Evolutionary conservation across 1,140 invertebrate genomes (phyloP).

Genomic region (Drosophila equinoxialis): DNA sequence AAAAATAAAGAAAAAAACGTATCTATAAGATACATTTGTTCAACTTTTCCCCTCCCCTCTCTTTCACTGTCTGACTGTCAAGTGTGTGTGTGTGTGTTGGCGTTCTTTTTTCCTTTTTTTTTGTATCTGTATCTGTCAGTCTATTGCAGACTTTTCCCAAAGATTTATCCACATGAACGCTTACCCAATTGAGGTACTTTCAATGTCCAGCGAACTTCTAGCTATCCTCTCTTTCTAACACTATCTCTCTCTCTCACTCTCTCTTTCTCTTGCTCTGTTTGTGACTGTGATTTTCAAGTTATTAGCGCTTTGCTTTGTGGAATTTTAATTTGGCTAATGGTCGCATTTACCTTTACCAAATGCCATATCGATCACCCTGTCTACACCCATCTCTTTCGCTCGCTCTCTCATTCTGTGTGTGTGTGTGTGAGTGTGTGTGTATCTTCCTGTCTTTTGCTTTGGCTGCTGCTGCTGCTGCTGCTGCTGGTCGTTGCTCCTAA

Average conservation of each 20-base stretch:
- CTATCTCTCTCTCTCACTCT: not conserved
- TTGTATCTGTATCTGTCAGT: constrained; percentile 7
- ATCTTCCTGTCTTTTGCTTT: constrained; percentile 25
- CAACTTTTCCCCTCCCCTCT: constrained; percentile 35
- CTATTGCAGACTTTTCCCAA: constrained; percentile 40
- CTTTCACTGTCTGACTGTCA: constrained; percentile 9
- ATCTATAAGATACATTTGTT: constrained; percentile 56
- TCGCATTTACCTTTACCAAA: not conserved
- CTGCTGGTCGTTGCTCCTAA: constrained; percentile 61
- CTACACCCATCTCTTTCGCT: constrained; percentile 1
- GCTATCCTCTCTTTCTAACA: not conserved
- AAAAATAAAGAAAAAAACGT: constrained; percentile 21
- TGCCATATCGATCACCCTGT: constrained; percentile 4
- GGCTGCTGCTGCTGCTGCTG: not conserved
- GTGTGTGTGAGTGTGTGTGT: too few species aligned
- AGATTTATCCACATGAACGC: constrained; percentile 72
- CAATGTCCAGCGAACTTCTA: not conserved
- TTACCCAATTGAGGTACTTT: constrained; percentile 54
- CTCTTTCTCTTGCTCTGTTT: constrained; percentile 23
- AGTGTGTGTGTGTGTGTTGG: constrained; percentile 18
- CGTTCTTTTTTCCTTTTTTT: not conserved
- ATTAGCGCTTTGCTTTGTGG: constrained; percentile 60
- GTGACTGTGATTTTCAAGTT: constrained; percentile 55
- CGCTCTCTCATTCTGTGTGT: constrained; percentile 4
- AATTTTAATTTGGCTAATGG: constrained; percentile 72